These are phyloP conservation scores for Heliopora coerulea DNA, from an alignment of 92 coral and sea anemone species.

Conservation along the genomic window DNA sequence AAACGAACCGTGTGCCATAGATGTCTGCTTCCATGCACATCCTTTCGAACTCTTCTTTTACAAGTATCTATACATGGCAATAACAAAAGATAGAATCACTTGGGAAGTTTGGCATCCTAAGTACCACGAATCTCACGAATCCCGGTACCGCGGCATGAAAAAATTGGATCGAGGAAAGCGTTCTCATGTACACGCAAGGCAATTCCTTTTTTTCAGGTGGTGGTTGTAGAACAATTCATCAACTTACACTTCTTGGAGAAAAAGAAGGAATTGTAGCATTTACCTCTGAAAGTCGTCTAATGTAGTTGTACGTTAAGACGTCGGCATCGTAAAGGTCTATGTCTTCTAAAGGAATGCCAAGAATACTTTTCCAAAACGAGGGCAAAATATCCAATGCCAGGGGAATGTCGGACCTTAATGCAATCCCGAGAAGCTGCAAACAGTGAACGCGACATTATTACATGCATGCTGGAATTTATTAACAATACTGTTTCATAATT, in stretches of 20 bases:
- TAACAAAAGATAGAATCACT: not conserved
- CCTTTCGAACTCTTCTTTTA: constrained; percentile 80
- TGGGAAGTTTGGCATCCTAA: not conserved
- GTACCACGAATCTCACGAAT: too few relatives aligned
- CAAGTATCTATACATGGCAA: constrained; percentile 56
- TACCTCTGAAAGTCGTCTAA: constrained; percentile 90
- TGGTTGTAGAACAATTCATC: not conserved
- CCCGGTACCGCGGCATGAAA: too few relatives aligned
- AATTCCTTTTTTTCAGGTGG: too few relatives aligned
- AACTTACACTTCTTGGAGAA: too few relatives aligned
- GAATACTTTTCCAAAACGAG: constrained; percentile 91
- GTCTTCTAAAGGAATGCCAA: constrained; percentile 75
- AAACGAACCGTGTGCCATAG: constrained; percentile 85
- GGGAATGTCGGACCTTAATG: constrained; percentile 91
- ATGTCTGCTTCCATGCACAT: constrained; percentile 93
- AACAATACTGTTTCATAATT: not conserved
- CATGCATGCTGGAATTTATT: not conserved
- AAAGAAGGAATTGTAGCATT: too few relatives aligned
- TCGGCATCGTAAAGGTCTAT: constrained; percentile 80
- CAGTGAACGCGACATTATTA: not conserved
- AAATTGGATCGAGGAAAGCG: too few relatives aligned
- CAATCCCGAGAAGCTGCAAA: constrained; percentile 83
- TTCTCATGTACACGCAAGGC: too few relatives aligned
- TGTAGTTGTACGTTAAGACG: constrained; percentile 90
- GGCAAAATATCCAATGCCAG: constrained; percentile 93